These are phyloP conservation scores for Oceanodroma leucorhoa DNA, from an alignment of 2,797 vertebrate genomes.

Conservation along the genomic window DNA sequence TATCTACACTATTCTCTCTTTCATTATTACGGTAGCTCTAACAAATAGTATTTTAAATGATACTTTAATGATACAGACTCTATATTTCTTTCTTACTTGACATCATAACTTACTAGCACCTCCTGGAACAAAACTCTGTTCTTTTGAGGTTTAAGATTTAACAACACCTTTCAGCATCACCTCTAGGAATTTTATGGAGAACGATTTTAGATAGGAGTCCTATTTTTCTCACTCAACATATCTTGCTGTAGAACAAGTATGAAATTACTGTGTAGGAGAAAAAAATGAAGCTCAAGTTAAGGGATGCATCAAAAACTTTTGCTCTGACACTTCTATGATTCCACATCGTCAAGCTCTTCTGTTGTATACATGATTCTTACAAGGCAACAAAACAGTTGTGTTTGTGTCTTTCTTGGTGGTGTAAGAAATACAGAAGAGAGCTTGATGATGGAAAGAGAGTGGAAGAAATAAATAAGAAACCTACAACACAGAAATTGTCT, in stretches of 20 bases:
- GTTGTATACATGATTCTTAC: neutral
- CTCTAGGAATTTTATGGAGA: neutral
- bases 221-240: neutral
- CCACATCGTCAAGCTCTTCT: neutral
- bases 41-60: neutral
- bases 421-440: neutral
- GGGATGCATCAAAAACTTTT: neutral
- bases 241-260: neutral
- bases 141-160: neutral
- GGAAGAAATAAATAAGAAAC: neutral
- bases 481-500: neutral
- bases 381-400: neutral
- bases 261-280: neutral
- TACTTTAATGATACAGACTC: neutral
- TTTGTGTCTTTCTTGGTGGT: neutral
- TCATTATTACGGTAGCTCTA: neutral
- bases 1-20: neutral
- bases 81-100: neutral
- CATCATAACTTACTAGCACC: neutral
- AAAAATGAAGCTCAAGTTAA: neutral
- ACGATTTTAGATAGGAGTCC: neutral
- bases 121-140: neutral
- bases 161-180: neutral
- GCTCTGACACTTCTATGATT: neutral
- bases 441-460: neutral